Conservation (phyloP, 1,140 invertebrate genomes). For the Drosophila tani region DNA sequence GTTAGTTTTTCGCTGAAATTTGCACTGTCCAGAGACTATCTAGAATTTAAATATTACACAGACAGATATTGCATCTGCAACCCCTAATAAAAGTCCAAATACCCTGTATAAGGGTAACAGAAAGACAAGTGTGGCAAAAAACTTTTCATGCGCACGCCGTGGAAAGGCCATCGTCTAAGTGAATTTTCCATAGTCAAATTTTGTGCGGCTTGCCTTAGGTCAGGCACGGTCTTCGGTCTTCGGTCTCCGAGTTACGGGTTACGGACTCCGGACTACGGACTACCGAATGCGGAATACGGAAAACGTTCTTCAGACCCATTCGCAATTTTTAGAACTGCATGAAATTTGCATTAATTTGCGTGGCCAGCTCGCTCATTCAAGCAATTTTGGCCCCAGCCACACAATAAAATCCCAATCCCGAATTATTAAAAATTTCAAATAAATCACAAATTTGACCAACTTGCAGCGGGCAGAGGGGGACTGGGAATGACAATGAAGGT, state of each 20-base stretch:
- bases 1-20: neutral
- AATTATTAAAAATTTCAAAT: constrained; percentile 74
- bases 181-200: constrained; percentile 79
- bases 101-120: constrained; percentile 6
- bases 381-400: constrained; percentile 38
- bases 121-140: constrained; percentile 50
- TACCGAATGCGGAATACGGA: constrained; percentile 1
- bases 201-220: constrained; percentile 76
- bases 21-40: neutral
- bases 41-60: neutral
- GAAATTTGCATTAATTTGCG: constrained; percentile 72
- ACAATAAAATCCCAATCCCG: constrained; percentile 58
- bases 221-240: constrained; percentile 48
- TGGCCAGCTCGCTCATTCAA: constrained; percentile 38
- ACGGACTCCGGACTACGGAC: constrained; percentile 9
- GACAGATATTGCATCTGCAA: neutral
- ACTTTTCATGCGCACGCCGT: constrained; percentile 59
- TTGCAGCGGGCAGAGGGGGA: constrained; percentile 15
- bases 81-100: too few species aligned
- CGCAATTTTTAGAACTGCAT: constrained; percentile 45
- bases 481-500: too few species aligned
- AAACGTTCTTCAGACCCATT: constrained; percentile 1
- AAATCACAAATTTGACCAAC: constrained; percentile 75
- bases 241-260: constrained; percentile 9
- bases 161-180: constrained; percentile 75